These are phyloP conservation scores for Archips xylosteana DNA, from an alignment of 2,888 invertebrate species.

Conservation along the genomic window DNA sequence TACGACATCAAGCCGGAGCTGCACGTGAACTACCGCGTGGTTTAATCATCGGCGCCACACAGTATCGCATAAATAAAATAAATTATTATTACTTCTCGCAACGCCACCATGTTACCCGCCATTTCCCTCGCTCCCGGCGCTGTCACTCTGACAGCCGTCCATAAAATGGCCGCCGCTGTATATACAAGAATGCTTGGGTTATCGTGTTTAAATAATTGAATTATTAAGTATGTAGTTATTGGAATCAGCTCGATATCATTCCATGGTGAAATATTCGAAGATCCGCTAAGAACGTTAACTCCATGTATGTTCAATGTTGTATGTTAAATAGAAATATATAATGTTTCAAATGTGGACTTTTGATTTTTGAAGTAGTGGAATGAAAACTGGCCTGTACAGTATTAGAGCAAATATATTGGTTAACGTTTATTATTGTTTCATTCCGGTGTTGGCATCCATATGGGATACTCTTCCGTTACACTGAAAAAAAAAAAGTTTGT, in stretches of 20 bases:
- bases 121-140: slow-evolving; percentile 37
- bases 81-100: slow-evolving; percentile 37
- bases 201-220: slow-evolving; percentile 20
- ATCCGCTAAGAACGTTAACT: slow-evolving; percentile 61
- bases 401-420: slow-evolving; percentile 78
- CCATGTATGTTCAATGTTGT: slow-evolving; percentile 70
- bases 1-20: slow-evolving; percentile 97
- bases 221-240: slow-evolving; percentile 34
- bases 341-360: slow-evolving; percentile 68
- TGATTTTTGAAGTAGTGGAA: slow-evolving; percentile 62
- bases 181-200: slow-evolving; percentile 59
- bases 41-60: slow-evolving; percentile 49
- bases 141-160: slow-evolving; percentile 42
- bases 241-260: slow-evolving; percentile 82
- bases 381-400: slow-evolving; percentile 72
- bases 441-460: slow-evolving; percentile 45
- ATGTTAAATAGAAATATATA: slow-evolving; percentile 81
- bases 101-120: slow-evolving; percentile 48
- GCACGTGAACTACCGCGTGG: slow-evolving; percentile 93
- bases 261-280: slow-evolving; percentile 65
- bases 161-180: slow-evolving; percentile 56
- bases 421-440: slow-evolving; percentile 65
- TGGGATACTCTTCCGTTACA: not conserved
- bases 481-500: slow-evolving; percentile 23
- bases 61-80: slow-evolving; percentile 32